These are phyloP conservation scores for Himalopsyche kuldschensis DNA, from an alignment of 2,888 invertebrate species.

Conservation along the genomic window DNA sequence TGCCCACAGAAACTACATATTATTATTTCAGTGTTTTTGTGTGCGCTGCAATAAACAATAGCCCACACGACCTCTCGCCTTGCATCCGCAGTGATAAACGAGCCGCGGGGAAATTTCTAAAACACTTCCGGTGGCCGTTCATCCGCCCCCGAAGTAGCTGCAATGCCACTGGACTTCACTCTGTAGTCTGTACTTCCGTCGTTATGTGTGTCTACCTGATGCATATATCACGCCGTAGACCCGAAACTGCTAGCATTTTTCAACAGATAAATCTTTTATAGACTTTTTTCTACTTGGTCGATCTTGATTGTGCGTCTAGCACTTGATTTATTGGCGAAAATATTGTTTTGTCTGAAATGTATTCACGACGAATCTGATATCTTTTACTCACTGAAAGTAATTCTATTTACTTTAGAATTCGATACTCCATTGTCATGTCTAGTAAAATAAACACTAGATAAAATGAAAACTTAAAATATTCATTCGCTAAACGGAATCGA, in stretches of 20 bases:
- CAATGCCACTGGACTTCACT: not conserved
- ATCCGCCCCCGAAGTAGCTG: not conserved
- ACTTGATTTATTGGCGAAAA: too few relatives aligned
- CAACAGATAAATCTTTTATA: not conserved
- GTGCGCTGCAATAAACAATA: constrained; percentile 29
- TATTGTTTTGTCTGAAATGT: too few relatives aligned
- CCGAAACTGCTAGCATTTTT: not conserved
- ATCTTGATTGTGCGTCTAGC: not conserved
- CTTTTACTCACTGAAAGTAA: too few relatives aligned
- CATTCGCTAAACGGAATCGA: too few relatives aligned
- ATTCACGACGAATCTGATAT: too few relatives aligned
- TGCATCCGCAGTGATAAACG: constrained; percentile 34
- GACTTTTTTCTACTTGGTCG: not conserved
- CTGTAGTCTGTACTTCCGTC: not conserved
- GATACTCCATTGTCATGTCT: too few relatives aligned
- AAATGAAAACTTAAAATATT: too few relatives aligned
- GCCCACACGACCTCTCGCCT: constrained; percentile 13
- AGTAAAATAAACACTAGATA: too few relatives aligned
- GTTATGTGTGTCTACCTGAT: too few relatives aligned
- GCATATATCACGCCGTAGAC: not conserved
- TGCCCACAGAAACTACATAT: not conserved
- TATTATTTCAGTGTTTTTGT: constrained; percentile 23
- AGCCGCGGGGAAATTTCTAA: constrained; percentile 30
- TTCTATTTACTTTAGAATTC: too few relatives aligned
- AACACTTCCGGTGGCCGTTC: constrained; percentile 25